These are phyloP conservation scores for Sebastes matsubarae DNA, from an alignment of 2,797 vertebrate genomes.

Conservation along the genomic window DNA sequence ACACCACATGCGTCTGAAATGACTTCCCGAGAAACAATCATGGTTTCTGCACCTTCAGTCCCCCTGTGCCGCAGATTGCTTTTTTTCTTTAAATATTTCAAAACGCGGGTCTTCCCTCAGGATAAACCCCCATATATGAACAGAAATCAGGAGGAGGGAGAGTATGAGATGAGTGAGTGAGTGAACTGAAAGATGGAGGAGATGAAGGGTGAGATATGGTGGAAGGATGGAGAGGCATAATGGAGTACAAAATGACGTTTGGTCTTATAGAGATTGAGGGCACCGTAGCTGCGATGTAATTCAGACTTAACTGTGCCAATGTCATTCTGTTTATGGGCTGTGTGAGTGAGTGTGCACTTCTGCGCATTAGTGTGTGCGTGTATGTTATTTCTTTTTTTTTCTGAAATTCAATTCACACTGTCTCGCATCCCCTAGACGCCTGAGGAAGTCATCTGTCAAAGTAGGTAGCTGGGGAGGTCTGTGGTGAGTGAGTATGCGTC, in stretches of 20 bases:
- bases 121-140: conserved; percentile 15
- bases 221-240: not conserved
- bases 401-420: conserved; percentile 63
- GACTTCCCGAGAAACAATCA: conserved; percentile 52
- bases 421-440: conserved; percentile 37
- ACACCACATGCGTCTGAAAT: conserved; percentile 34
- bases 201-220: conserved; percentile 1
- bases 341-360: conserved; percentile 5
- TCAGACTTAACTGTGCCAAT: conserved; percentile 50
- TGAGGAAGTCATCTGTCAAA: conserved; percentile 62
- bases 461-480: conserved; percentile 24
- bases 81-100: conserved; percentile 22
- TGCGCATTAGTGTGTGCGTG: conserved; percentile 5
- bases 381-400: not conserved
- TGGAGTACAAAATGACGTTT: conserved; percentile 23
- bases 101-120: not conserved
- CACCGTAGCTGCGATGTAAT: conserved; percentile 31
- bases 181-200: conserved; percentile 17
- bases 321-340: conserved; percentile 39
- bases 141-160: not conserved
- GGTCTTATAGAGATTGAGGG: conserved; percentile 49
- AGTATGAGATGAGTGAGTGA: not conserved
- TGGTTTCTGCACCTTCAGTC: conserved; percentile 24
- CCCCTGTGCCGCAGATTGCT: conserved; percentile 5
- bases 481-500: conserved; percentile 32